Evolutionary conservation across 2,888 invertebrate species (phyloP), one percentile per base, ranked within the genome.

Genomic region (Sinohyriopsis cumingii): DNA sequence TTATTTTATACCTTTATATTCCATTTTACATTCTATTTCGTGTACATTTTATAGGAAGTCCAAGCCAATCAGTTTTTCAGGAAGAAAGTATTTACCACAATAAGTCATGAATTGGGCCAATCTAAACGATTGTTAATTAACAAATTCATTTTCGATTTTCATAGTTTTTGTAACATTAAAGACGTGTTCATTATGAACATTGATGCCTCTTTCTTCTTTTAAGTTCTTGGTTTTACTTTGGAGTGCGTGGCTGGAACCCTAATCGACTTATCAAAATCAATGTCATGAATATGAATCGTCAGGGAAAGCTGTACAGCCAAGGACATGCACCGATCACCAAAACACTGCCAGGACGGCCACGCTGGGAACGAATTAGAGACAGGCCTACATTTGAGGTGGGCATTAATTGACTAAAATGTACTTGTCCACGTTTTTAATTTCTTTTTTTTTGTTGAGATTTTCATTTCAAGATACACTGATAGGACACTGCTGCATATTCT

Each of bases 161-260:
- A 3, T 1, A 15, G 3, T 45, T 12, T 45, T 45, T 45, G 3
- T 12, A 6, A 15, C 12, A 3, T 59, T 25, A 59, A 12, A 59
- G 22, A 59, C 3, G 59, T 59, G 15, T 22, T 59, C 15, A 24
- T 25, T 59, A 12, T 57, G 22, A 57, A 57, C 12, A 57, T n/a
- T 22, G 5, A 18, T 22, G 22, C 19, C 2, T 57, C 33, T 45
- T 15, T 22, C 28, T 65, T 65, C 28, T 33, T 69, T 79, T 19
- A 75, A 90, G 96, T 77, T 96, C 96, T 1, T 97, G 97, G 97
- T 97, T 97, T 91, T 94, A 95, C 90, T 97, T 97, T 90, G 96
- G 95, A 15, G 91, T 97, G 65, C 92, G 93, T 85, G 93, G 93
- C 91, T 91, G 86, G 77, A 73, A 78, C 55, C 86, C 90, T 4